Evolutionary conservation across 2,888 invertebrate genomes (phyloP).

Genomic region (Dorcus parallelipipedus): DNA sequence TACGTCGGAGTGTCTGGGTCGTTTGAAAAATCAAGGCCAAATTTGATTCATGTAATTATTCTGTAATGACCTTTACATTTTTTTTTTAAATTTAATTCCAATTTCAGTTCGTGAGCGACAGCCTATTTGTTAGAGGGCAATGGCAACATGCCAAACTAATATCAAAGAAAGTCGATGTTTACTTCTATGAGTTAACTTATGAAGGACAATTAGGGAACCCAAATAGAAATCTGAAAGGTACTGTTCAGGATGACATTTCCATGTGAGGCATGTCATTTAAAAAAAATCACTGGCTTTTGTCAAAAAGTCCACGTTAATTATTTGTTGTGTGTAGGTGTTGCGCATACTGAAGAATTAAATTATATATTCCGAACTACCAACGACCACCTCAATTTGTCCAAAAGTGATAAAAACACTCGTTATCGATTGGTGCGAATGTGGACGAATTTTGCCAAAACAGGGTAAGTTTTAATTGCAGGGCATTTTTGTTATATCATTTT

Average conservation of each 20-base stretch:
- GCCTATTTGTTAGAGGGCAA: constrained; percentile 21
- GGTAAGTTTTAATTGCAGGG: constrained; percentile 13
- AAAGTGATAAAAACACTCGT: constrained; percentile 44
- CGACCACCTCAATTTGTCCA: background rate
- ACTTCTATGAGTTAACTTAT: constrained; percentile 25
- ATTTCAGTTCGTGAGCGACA: too few relatives aligned
- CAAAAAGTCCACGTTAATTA: too few relatives aligned
- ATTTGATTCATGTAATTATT: constrained; percentile 7
- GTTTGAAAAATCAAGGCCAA: too few relatives aligned
- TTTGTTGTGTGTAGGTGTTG: constrained; percentile 17
- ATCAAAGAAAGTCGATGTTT: constrained; percentile 17
- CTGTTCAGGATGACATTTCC: too few relatives aligned
- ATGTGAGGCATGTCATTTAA: too few relatives aligned
- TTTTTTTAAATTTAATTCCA: too few relatives aligned
- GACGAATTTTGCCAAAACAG: constrained; percentile 28
- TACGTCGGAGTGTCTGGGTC: too few relatives aligned
- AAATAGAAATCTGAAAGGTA: too few relatives aligned
- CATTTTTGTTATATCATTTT: background rate
- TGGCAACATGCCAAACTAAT: constrained; percentile 16
- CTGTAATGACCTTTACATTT: too few relatives aligned
- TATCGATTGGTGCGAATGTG: constrained; percentile 20
- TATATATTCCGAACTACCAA: constrained; percentile 38
- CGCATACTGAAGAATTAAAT: constrained; percentile 25
- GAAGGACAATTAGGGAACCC: constrained; percentile 18
- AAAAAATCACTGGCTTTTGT: too few relatives aligned